Conservation (phyloP, 2,113 vertebrate genomes). For the Laterallus jamaicensis region DNA sequence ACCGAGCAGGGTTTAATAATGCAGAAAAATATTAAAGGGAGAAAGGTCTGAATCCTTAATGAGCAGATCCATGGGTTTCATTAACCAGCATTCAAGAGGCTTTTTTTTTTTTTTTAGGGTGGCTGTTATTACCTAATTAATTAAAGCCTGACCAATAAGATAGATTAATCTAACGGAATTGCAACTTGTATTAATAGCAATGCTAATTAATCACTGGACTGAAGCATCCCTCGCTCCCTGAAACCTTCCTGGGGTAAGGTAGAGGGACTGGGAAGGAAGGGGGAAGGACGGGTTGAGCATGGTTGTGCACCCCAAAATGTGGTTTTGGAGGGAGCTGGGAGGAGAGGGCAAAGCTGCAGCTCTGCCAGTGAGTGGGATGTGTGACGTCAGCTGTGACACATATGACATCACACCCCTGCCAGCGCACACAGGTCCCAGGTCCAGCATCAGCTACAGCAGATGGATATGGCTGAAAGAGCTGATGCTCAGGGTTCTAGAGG, state of each 20-base stretch:
- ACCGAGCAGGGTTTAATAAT: conserved; percentile 54
- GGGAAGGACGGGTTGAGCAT: background rate
- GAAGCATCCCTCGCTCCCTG: conserved; percentile 12
- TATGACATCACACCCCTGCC: background rate
- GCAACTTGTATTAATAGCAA: conserved; percentile 63
- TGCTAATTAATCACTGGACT: conserved; percentile 71
- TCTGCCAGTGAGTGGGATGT: accelerated
- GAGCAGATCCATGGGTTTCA: conserved; percentile 69
- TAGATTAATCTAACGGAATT: conserved; percentile 58
- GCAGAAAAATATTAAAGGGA: conserved; percentile 47
- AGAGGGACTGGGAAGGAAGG: background rate
- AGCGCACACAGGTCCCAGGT: background rate
- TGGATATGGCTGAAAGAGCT: accelerated
- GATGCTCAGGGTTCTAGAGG: background rate
- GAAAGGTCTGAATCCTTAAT: conserved; percentile 66
- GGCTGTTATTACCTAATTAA: conserved; percentile 71
- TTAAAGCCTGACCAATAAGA: conserved; percentile 67
- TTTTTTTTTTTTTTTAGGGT: background rate
- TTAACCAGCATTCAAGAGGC: conserved; percentile 35
- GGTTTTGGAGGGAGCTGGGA: background rate
- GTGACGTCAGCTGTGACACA: accelerated
- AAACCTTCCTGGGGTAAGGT: background rate
- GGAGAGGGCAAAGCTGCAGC: background rate
- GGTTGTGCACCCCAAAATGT: accelerated
- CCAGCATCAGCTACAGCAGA: accelerated